A percentile compares a stretch with the other conserved stretches of the same genome.
These are phyloP conservation scores for Rhyacophila brunnea DNA, from an alignment of 1,140 invertebrate genomes.

Conservation along the genomic window DNA sequence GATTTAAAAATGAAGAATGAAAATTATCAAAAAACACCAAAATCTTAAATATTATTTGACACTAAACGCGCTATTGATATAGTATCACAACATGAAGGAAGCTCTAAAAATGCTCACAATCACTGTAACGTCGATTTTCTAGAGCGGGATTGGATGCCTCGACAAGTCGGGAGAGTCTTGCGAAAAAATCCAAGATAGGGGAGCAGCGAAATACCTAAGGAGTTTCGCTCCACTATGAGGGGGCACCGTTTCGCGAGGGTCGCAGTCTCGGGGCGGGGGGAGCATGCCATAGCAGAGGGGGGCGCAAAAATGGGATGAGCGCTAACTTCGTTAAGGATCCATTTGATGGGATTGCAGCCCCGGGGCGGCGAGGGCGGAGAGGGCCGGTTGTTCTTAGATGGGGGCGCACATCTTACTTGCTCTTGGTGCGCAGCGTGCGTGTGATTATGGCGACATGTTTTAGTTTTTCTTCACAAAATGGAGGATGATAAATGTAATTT, in stretches of 20 bases:
- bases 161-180: neutral
- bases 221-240: slow-evolving; percentile 9
- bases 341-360: slow-evolving; percentile 56
- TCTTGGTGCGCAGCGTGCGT: neutral
- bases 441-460: too few species aligned
- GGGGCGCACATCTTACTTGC: neutral
- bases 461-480: too few species aligned
- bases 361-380: slow-evolving; percentile 26
- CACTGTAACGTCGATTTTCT: too few species aligned
- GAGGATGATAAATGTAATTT: too few species aligned
- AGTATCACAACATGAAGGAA: too few species aligned
- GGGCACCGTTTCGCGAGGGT: slow-evolving; percentile 6
- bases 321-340: slow-evolving; percentile 56
- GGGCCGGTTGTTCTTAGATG: slow-evolving; percentile 13
- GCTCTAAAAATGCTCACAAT: too few species aligned
- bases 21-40: too few species aligned
- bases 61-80: too few species aligned
- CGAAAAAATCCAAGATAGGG: too few species aligned
- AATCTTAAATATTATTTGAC: too few species aligned
- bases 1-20: too few species aligned
- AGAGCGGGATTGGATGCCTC: neutral
- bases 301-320: slow-evolving; percentile 48
- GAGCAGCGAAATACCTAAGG: slow-evolving; percentile 7
- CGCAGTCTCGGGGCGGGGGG: slow-evolving; percentile 5
- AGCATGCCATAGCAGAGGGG: slow-evolving; percentile 27